phyloP scores from a whole-genome alignment of 2,113 vertebrate species.

The Psettodes erumei region DNA sequence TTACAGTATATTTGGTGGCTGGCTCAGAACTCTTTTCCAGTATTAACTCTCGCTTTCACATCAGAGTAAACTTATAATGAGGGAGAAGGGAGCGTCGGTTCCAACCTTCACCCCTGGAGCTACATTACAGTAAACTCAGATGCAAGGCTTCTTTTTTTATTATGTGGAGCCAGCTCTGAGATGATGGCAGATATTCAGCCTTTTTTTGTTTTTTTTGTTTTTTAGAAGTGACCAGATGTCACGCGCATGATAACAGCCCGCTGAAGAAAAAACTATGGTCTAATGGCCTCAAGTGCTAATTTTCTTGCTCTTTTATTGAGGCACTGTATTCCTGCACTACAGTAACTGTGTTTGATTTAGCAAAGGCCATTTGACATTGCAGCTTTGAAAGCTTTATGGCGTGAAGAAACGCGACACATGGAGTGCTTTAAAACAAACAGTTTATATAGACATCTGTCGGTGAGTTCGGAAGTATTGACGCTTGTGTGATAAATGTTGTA shows the following conservation, averaged over 20 bases:
- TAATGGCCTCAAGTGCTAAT: not conserved
- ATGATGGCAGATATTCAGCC: not conserved
- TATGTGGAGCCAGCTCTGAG: not conserved
- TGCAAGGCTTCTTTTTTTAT: not conserved
- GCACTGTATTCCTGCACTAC: not conserved
- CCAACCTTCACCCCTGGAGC: not conserved
- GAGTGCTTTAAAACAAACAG: slow-evolving; percentile 5
- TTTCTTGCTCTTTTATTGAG: not conserved
- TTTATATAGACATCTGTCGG: not conserved
- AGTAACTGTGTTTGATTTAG: not conserved
- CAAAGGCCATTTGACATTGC: not conserved
- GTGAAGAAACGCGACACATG: not conserved
- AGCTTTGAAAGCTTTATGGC: not conserved
- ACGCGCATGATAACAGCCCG: not conserved
- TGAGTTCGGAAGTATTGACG: slow-evolving; percentile 18
- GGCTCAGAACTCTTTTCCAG: not conserved
- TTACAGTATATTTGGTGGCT: too few relatives aligned
- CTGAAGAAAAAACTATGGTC: not conserved
- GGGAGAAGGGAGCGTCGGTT: not conserved
- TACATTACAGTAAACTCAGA: not conserved
- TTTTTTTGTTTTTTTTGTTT: too few relatives aligned
- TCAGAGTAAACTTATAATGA: not conserved
- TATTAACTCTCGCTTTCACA: too few relatives aligned
- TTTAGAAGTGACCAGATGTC: not conserved
- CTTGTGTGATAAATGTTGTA: slow-evolving; percentile 40